Conservation (phyloP, 2,888 invertebrate species). For the Mermis nigrescens region DNA sequence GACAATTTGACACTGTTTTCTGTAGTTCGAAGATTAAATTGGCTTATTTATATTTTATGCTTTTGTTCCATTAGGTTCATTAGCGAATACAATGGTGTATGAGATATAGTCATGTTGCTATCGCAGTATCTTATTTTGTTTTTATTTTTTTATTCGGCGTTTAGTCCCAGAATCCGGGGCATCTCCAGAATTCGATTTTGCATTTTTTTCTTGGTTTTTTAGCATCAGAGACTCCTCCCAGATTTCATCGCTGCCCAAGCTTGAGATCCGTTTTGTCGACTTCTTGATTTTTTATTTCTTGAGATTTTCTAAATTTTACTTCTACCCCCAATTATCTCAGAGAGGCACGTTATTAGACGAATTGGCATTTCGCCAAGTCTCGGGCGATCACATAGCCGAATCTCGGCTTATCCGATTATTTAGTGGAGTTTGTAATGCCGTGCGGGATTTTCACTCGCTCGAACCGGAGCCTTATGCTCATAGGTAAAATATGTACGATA, state of each 20-base stretch:
- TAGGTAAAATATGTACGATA: constrained; percentile 26
- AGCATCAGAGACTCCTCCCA: too few species aligned
- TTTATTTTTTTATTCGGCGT: not conserved
- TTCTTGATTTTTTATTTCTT: not conserved
- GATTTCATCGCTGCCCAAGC: too few species aligned
- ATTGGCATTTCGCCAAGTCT: constrained; percentile 43
- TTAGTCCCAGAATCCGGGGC: too few species aligned
- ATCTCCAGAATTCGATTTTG: too few species aligned
- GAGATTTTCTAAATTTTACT: not conserved
- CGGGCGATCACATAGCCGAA: constrained; percentile 45
- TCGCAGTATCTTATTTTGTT: not conserved
- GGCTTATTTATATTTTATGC: too few species aligned
- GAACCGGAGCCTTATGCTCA: constrained; percentile 56
- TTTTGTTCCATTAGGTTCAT: too few species aligned
- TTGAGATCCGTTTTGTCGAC: not conserved
- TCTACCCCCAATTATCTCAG: constrained; percentile 35
- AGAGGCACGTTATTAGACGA: constrained; percentile 54
- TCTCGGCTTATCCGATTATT: constrained; percentile 50
- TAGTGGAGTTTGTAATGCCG: constrained; percentile 50
- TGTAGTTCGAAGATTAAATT: too few species aligned
- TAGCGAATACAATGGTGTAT: constrained; percentile 8
- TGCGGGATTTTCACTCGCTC: constrained; percentile 52
- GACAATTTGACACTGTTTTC: too few species aligned
- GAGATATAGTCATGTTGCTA: too few species aligned
- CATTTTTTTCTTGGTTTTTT: not conserved